Conservation (phyloP, 2,888 invertebrate genomes). For the Fissipunctia ypsillon region DNA sequence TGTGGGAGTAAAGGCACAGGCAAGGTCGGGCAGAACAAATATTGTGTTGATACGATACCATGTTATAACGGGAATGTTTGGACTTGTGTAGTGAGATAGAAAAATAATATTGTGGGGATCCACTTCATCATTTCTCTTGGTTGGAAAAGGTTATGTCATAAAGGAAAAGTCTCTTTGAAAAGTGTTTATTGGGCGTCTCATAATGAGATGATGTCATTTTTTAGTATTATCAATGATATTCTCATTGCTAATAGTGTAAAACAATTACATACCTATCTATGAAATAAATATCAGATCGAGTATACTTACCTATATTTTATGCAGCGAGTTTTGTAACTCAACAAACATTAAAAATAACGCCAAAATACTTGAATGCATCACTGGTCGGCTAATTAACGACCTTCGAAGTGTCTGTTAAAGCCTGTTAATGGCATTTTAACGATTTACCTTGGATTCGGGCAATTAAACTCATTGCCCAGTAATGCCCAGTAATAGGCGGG, state of each 20-base stretch:
- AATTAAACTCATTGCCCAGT: constrained; percentile 61
- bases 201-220: background rate
- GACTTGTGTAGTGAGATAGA: constrained; percentile 24
- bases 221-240: background rate
- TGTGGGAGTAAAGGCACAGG: background rate
- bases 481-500: constrained; percentile 39
- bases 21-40: background rate
- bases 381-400: constrained; percentile 59
- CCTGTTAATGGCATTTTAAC: constrained; percentile 72
- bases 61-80: constrained; percentile 12
- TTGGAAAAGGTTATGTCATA: background rate
- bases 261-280: background rate
- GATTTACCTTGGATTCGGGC: constrained; percentile 64
- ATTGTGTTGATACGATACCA: constrained; percentile 9
- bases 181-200: background rate
- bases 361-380: constrained; percentile 45
- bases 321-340: constrained; percentile 1
- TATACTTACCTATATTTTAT: no score
- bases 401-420: constrained; percentile 59
- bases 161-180: background rate
- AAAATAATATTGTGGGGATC: constrained; percentile 29
- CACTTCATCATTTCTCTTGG: background rate
- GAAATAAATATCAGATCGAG: background rate
- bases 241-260: background rate
- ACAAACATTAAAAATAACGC: constrained; percentile 7